phyloP scores from a whole-genome alignment of 1,140 invertebrate genomes.

The Zelostemma sp. region DNA sequence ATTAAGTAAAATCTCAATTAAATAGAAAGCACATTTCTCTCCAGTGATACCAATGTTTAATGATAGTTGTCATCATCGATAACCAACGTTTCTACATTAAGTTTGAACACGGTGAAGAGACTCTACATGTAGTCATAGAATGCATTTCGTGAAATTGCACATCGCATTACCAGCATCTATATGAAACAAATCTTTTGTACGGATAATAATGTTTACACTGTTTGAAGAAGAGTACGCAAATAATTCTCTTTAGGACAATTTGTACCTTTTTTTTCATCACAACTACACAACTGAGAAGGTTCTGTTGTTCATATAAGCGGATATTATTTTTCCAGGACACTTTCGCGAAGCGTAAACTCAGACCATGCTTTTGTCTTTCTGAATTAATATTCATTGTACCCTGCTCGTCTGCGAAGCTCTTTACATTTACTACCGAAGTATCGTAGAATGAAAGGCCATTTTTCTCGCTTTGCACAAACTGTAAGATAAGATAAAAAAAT shows the following conservation, averaged over 20 bases:
- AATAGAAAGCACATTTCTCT: too few relatives aligned
- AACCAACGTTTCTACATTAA: too few relatives aligned
- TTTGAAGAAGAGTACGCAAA: not conserved
- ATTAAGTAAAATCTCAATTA: too few relatives aligned
- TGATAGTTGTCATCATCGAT: too few relatives aligned
- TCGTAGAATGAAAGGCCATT: not conserved
- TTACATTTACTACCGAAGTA: not conserved
- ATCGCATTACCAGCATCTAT: too few relatives aligned
- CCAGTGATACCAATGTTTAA: too few relatives aligned
- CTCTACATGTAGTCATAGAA: too few relatives aligned
- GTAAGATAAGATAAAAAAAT: not conserved
- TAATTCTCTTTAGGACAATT: not conserved
- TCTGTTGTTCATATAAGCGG: not conserved
- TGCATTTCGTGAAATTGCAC: too few relatives aligned
- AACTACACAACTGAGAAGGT: not conserved
- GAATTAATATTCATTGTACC: conserved; percentile 4
- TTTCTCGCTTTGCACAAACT: conserved; percentile 6
- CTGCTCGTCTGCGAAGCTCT: not conserved
- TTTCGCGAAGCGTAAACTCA: conserved; percentile 1
- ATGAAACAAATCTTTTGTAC: not conserved
- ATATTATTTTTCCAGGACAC: conserved; percentile 1
- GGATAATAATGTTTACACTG: not conserved
- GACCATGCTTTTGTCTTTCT: conserved; percentile 1
- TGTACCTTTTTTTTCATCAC: conserved; percentile 1
- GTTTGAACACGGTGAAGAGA: too few relatives aligned